Conservation (phyloP, 2,113 vertebrate species). For the Orthonyx spaldingii region DNA sequence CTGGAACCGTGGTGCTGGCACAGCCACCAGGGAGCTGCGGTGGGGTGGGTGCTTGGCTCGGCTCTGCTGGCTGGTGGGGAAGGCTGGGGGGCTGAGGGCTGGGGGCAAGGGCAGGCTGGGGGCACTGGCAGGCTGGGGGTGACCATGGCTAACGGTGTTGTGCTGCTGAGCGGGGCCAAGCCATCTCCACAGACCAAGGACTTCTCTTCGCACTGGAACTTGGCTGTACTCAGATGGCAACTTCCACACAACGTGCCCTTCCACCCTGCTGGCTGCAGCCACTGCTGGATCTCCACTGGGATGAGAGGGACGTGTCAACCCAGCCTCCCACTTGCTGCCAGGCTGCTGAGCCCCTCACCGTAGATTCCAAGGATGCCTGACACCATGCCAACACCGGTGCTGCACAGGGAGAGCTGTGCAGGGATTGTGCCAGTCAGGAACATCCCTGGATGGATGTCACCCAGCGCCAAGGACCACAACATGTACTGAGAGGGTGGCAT, state of each 20-base stretch:
- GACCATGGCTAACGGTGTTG: background rate
- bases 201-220: background rate
- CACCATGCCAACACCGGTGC: rapidly evolving
- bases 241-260: background rate
- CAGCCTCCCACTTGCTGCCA: background rate
- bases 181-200: background rate
- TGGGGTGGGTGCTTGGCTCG: background rate
- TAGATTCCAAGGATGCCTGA: background rate
- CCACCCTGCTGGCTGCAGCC: background rate
- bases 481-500: background rate
- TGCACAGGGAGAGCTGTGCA: background rate
- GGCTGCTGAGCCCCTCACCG: background rate
- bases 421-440: background rate
- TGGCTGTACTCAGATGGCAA: background rate
- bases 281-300: background rate
- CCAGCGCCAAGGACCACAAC: rapidly evolving
- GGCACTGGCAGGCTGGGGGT: background rate
- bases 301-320: rapidly evolving
- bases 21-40: rapidly evolving
- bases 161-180: background rate
- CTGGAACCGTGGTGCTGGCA: rapidly evolving
- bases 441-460: background rate
- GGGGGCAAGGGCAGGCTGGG: background rate
- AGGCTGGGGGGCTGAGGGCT: background rate
- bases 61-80: background rate